A percentile compares a stretch with the other conserved stretches of the same genome.
phyloP scores from a whole-genome alignment of 2,113 vertebrate species.

The Donacobius atricapilla region DNA sequence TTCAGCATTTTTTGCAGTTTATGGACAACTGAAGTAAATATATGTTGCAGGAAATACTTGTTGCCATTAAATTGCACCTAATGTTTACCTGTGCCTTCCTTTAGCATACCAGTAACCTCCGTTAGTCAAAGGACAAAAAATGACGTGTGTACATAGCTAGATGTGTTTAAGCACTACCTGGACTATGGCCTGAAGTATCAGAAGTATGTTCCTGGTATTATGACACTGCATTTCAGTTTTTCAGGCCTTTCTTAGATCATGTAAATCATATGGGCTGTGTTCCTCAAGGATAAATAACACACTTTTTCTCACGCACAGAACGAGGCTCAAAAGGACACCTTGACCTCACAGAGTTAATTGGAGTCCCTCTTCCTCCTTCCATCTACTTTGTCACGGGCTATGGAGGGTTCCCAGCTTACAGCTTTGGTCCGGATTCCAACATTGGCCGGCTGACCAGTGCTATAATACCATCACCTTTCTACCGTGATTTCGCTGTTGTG shows the following conservation, averaged over 20 bases:
- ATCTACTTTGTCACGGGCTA: slow-evolving; percentile 92
- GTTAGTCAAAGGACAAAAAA: background rate
- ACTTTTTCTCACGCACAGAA: slow-evolving; percentile 67
- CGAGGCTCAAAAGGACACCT: slow-evolving; percentile 70
- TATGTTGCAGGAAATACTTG: background rate
- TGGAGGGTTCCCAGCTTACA: slow-evolving; percentile 92
- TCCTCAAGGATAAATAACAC: background rate
- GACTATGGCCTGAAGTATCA: background rate
- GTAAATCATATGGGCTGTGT: background rate
- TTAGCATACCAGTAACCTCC: accelerated
- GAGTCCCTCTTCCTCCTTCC: slow-evolving; percentile 92
- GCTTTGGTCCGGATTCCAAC: slow-evolving; percentile 85
- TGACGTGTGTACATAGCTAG: accelerated
- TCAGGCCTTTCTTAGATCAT: background rate
- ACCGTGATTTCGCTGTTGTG: slow-evolving; percentile 83
- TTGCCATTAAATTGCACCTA: background rate
- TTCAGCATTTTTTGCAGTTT: background rate
- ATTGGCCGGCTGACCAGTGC: slow-evolving; percentile 88
- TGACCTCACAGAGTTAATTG: slow-evolving; percentile 91
- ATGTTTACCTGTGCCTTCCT: background rate
- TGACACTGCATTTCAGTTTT: background rate
- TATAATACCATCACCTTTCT: slow-evolving; percentile 84
- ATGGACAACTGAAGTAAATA: background rate
- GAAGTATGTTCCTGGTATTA: background rate
- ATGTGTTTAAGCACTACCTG: background rate